phyloP scores from a whole-genome alignment of 2,797 vertebrate species.

The Mus spretus region DNA sequence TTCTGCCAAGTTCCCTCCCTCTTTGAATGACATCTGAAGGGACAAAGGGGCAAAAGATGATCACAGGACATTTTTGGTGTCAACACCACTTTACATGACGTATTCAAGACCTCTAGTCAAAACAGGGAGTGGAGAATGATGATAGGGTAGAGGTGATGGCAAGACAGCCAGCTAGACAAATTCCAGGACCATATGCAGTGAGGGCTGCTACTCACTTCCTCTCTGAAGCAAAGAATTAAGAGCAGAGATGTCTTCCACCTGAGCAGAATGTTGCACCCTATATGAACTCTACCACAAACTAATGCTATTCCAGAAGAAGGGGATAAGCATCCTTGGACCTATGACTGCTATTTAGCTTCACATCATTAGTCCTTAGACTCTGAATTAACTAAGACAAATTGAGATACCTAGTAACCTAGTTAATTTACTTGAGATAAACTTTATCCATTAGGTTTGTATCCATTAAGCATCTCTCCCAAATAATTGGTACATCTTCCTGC shows the following conservation, averaged over 20 bases:
- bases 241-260: neutral
- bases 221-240: neutral
- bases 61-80: conserved; percentile 33
- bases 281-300: neutral
- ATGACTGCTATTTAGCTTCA: neutral
- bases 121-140: neutral
- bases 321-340: neutral
- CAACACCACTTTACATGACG: conserved; percentile 47
- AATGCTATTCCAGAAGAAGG: neutral
- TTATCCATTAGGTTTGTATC: neutral
- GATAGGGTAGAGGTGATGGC: neutral
- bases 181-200: neutral
- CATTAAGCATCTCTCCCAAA: neutral
- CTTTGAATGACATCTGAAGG: conserved; percentile 15
- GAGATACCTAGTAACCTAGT: neutral
- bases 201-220: neutral
- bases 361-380: neutral
- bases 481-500: neutral
- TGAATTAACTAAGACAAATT: neutral
- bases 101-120: conserved; percentile 13
- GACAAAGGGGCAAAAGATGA: conserved; percentile 9
- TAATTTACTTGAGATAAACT: neutral
- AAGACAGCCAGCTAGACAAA: neutral
- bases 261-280: neutral
- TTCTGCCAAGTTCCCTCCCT: neutral